phyloP scores from a whole-genome alignment of 1,140 invertebrate genomes.

The Cydia strobilella region DNA sequence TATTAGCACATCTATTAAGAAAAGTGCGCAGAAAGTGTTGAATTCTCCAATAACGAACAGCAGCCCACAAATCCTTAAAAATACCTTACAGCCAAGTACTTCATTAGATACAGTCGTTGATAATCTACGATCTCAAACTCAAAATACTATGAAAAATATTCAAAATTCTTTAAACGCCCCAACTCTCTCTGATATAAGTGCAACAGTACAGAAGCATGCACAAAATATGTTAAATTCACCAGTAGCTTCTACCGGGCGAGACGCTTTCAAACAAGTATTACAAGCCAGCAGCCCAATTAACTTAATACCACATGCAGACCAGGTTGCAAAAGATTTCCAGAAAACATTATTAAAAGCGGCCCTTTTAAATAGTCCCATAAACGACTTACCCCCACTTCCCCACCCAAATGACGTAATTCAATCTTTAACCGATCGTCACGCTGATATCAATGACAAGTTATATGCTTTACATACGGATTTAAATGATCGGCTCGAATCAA shows the following conservation, averaged over 20 bases:
- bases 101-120: constrained; percentile 37
- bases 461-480: constrained; percentile 54
- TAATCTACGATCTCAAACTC: constrained; percentile 37
- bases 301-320: constrained; percentile 20
- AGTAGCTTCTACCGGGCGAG: constrained; percentile 1
- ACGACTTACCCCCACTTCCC: constrained; percentile 18
- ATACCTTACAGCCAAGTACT: neutral
- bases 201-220: constrained; percentile 34
- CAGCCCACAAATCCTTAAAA: neutral
- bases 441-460: constrained; percentile 56
- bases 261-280: constrained; percentile 15
- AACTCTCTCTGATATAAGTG: constrained; percentile 37
- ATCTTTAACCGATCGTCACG: constrained; percentile 44
- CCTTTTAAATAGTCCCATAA: neutral
- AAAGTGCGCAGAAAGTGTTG: constrained; percentile 19
- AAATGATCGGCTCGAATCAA: constrained; percentile 50
- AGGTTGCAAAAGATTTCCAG: constrained; percentile 8
- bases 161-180: constrained; percentile 41
- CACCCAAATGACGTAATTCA: constrained; percentile 47
- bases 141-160: constrained; percentile 39
- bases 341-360: constrained; percentile 21
- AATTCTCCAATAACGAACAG: neutral
- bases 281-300: constrained; percentile 4
- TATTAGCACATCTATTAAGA: constrained; percentile 17
- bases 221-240: constrained; percentile 18